These are phyloP conservation scores for Erithacus rubecula DNA, from an alignment of 2,797 vertebrate species.

Conservation along the genomic window DNA sequence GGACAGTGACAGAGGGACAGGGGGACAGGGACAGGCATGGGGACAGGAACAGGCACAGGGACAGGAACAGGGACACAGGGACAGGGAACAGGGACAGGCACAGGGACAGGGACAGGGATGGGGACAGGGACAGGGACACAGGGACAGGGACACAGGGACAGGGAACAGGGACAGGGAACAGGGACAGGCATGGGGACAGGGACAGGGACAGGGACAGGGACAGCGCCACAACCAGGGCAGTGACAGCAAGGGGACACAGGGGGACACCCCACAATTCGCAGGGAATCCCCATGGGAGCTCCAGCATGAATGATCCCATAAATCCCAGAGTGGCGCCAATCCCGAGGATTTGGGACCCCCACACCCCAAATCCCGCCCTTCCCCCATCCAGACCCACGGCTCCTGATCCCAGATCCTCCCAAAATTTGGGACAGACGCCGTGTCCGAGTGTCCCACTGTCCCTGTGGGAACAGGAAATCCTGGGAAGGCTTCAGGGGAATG, in stretches of 20 bases:
- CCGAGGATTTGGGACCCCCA: not conserved
- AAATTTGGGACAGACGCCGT: accelerated
- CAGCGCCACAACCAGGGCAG: not conserved
- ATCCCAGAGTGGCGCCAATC: not conserved
- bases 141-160: not conserved
- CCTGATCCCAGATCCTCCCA: not conserved
- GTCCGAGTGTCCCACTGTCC: not conserved
- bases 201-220: not conserved
- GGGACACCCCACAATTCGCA: not conserved
- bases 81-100: too few relatives aligned
- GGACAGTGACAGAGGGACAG: not conserved
- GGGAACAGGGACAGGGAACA: not conserved
- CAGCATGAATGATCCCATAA: not conserved
- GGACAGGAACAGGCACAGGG: not conserved
- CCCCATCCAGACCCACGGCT: not conserved
- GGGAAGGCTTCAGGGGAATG: not conserved
- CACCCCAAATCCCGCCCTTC: not conserved
- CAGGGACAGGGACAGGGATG: not conserved
- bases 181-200: too few relatives aligned
- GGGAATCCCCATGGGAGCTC: accelerated
- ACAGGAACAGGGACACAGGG: not conserved
- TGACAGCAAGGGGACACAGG: not conserved
- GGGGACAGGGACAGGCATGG: not conserved
- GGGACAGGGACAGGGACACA: not conserved
- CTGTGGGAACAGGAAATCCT: not conserved